Conservation (phyloP, 2,113 vertebrate genomes). For the Suncus etruscus region DNA sequence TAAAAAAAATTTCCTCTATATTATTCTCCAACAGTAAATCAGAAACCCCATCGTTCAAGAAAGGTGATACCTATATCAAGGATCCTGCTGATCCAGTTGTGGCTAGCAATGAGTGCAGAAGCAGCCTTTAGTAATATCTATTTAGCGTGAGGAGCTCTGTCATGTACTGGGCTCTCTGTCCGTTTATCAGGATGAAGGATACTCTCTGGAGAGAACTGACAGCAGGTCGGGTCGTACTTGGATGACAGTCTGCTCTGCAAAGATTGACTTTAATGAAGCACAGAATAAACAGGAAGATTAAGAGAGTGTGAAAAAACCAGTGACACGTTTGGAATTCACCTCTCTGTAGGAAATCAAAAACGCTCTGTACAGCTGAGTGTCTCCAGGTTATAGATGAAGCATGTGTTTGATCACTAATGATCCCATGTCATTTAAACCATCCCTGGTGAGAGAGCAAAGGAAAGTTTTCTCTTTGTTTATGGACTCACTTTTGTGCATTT, state of each 20-base stretch:
- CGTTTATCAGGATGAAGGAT: constrained; percentile 89
- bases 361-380: constrained; percentile 77
- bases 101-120: constrained; percentile 64
- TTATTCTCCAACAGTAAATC: neutral
- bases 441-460: neutral
- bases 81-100: constrained; percentile 74
- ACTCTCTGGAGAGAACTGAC: constrained; percentile 85
- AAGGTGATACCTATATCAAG: constrained; percentile 71
- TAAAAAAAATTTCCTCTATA: no score
- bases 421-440: constrained; percentile 35
- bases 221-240: constrained; percentile 81
- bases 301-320: constrained; percentile 84
- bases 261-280: constrained; percentile 90
- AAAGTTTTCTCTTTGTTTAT: constrained; percentile 50
- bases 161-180: constrained; percentile 82
- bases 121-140: constrained; percentile 77
- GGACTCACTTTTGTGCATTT: neutral
- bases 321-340: constrained; percentile 87
- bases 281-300: constrained; percentile 90
- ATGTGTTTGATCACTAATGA: constrained; percentile 76
- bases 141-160: constrained; percentile 84
- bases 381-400: constrained; percentile 73
- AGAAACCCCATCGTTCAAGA: constrained; percentile 59
- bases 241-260: constrained; percentile 86
- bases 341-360: constrained; percentile 75